Percentiles rank a stretch among this genome's conserved stretches.
These are phyloP conservation scores for Cantharis lateralis DNA, from an alignment of 2,888 invertebrate genomes.

Conservation along the genomic window DNA sequence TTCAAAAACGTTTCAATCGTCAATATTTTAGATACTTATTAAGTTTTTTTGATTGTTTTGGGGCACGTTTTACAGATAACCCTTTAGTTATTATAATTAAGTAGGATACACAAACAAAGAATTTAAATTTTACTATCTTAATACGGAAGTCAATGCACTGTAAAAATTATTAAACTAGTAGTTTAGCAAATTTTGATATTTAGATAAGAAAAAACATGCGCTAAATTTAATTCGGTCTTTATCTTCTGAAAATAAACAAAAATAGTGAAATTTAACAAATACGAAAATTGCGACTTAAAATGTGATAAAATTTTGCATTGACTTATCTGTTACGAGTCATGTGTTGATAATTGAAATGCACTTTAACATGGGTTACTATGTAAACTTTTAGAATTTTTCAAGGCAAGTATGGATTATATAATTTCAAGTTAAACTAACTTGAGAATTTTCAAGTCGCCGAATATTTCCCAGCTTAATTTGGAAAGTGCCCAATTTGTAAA, in stretches of 20 bases:
- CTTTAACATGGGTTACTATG: not conserved
- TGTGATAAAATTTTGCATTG: not conserved
- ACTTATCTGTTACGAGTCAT: not conserved
- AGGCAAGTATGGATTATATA: not conserved
- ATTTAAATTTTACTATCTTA: not conserved
- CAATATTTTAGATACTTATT: no score
- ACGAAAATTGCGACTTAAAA: not conserved
- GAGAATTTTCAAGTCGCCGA: not conserved
- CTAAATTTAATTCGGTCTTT: not conserved
- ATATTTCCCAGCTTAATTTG: not conserved
- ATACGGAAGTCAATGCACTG: slow-evolving; percentile 23
- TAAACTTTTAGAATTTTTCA: not conserved
- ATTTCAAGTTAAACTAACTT: not conserved
- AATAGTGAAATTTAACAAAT: not conserved
- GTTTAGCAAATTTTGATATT: not conserved
- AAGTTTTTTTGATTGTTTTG: slow-evolving; percentile 3
- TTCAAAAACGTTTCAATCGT: no score
- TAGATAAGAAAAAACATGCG: not conserved
- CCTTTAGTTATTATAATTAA: slow-evolving; percentile 5
- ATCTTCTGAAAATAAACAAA: not conserved
- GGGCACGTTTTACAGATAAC: slow-evolving; percentile 13
- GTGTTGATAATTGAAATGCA: not conserved
- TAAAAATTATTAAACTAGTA: not conserved
- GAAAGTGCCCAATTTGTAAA: not conserved
- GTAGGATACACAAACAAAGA: slow-evolving; percentile 14